A percentile compares a stretch with the other conserved stretches of the same genome.
phyloP scores from a whole-genome alignment of 37 sponge, comb jelly and placozoan species.

The Spongilla lacustris region DNA sequence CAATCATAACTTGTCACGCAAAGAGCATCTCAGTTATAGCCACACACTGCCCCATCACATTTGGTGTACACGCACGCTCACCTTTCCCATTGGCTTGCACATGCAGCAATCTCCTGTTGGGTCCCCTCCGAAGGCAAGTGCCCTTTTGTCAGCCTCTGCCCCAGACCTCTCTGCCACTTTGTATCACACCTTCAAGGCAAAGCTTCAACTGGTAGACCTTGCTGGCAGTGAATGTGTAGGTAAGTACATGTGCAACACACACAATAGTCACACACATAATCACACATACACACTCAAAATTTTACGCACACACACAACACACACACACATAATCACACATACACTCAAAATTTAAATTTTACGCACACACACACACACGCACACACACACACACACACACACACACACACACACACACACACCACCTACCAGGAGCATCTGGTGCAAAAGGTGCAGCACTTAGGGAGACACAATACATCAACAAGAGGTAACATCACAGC shows the following conservation, averaged over 20 bases:
- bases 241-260: conserved; percentile 1
- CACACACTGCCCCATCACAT: too few species aligned
- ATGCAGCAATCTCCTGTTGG: conserved; percentile 15
- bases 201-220: conserved; percentile 80
- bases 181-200: conserved; percentile 24
- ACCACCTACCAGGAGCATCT: conserved; percentile 30
- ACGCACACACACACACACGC: background rate
- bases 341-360: too few species aligned
- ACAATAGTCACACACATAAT: too few species aligned
- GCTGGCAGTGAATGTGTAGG: conserved; percentile 84
- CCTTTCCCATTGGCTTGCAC: background rate
- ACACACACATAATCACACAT: background rate
- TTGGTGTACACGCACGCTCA: too few species aligned
- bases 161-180: background rate
- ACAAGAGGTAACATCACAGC: conserved; percentile 23
- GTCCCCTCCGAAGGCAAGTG: conserved; percentile 3
- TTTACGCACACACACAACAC: too few species aligned
- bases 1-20: too few species aligned
- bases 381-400: too few species aligned
- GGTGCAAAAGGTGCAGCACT: conserved; percentile 53
- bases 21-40: too few species aligned
- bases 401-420: background rate
- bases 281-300: background rate
- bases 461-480: conserved; percentile 62
- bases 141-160: background rate